Base-by-base conservation (phyloP, 2,113 vertebrate genomes). In the Holacanthus passer region DNA sequence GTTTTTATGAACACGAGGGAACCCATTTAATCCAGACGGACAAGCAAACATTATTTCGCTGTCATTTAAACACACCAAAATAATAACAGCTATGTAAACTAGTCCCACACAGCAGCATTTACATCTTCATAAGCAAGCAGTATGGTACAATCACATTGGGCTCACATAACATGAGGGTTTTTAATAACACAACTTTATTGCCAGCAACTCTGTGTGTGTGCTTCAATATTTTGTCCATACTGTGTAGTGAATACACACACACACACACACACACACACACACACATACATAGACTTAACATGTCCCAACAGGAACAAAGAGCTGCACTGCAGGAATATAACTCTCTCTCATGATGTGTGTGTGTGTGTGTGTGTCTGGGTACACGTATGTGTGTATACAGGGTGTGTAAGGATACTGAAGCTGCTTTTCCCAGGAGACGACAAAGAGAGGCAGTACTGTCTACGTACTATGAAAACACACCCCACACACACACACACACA, bases 141-240 rank as follows among this genome's bases (percentile, higher is more conserved):
- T 88, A 80, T 64, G 32, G n/a, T 55, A 60, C 89, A 91, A 92
- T 92, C 70, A 65, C 83, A 90, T 93, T 90, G 89, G 53, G 56
- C 81, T 83, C 77, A 65, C 84, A 83, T 76, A 83, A 80, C 84
- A 82, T 65, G 47, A 68, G 47, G 48, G 43, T 85, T 90, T 93
- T 91, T 93, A 90, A 91, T 92, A 93, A 92, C 73, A 64, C 60
- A 63, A 79, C 83, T 85, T 88, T 93, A 87, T 90, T 88, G 87
- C 82, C 20, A 24, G 83, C 53, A 73, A 76, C 58, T 88, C 27
- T 82, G 31, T 62, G 41, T 55, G 41, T 55, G 41, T 60, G 59
- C 53, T 60, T 79, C n/a, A 59, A 41, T 81, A 84, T 87, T 79
- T 53, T 82, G 77, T 62, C 55, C 60, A 78, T 71, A 48, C n/a